Evolutionary conservation across 2,888 invertebrate species (phyloP).

Genomic region (Hyles lineata): DNA sequence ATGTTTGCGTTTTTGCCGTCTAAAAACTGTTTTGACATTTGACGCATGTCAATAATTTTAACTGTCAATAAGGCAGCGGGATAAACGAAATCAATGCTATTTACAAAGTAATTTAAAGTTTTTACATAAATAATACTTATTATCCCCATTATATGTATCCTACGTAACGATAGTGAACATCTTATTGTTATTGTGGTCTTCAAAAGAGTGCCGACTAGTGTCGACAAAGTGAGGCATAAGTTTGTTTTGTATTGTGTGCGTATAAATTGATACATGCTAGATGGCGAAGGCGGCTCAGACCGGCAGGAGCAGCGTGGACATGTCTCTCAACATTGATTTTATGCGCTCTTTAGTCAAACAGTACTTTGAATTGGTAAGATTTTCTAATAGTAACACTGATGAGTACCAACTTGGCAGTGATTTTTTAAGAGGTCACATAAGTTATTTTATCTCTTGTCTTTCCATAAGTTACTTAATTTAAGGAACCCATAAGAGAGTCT

Average conservation of each 20-base stretch:
- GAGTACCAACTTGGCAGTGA: no score
- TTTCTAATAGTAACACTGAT: conserved; percentile 26
- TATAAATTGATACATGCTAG: conserved; percentile 9
- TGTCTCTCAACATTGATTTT: conserved; percentile 71
- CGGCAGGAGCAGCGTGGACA: conserved; percentile 55
- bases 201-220: not conserved
- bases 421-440: not conserved
- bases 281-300: conserved; percentile 70
- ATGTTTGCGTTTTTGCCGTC: not conserved
- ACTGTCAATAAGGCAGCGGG: conserved; percentile 22
- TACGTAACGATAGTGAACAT: not conserved
- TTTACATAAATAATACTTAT: not conserved
- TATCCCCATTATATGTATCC: not conserved
- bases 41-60: not conserved
- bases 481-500: no score
- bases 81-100: conserved; percentile 24
- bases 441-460: not conserved
- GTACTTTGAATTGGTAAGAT: conserved; percentile 77
- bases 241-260: conserved; percentile 11
- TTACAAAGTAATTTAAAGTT: conserved; percentile 2
- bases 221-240: not conserved
- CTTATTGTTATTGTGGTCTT: not conserved
- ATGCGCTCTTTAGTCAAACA: conserved; percentile 81
- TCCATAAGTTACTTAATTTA: no score
- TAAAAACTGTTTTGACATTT: not conserved